Conservation (phyloP, 2,113 vertebrate species). For the Saguinus midas region DNA sequence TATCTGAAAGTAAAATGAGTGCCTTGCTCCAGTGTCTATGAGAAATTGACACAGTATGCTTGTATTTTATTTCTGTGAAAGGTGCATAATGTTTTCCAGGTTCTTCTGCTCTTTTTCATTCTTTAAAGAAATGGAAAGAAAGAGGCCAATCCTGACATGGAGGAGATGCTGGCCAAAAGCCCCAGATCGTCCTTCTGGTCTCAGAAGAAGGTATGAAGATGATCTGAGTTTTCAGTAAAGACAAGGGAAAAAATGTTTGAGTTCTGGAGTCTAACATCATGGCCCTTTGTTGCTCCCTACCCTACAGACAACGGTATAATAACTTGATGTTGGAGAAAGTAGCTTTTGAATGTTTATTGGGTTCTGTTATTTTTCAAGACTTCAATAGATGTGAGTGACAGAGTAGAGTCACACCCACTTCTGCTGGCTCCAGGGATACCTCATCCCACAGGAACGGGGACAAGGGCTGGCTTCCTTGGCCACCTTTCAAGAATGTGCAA, state of each 20-base stretch:
- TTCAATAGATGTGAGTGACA: neutral
- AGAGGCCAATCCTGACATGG: neutral
- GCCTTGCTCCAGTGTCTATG: neutral
- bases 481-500: neutral
- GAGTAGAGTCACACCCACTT: neutral
- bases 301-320: neutral
- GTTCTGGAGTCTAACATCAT: neutral
- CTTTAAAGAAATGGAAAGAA: constrained; percentile 33
- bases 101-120: constrained; percentile 9
- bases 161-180: constrained; percentile 43
- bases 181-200: constrained; percentile 1
- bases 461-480: neutral
- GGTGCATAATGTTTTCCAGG: constrained; percentile 54
- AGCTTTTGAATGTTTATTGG: neutral
- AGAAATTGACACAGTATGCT: neutral
- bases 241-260: neutral
- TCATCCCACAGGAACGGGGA: neutral
- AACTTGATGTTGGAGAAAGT: neutral
- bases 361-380: neutral
- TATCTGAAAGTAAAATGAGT: constrained; percentile 43
- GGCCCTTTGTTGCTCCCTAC: neutral
- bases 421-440: neutral
- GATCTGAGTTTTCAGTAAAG: neutral
- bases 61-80: constrained; percentile 25
- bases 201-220: constrained; percentile 14